Evolutionary conservation across 2,888 invertebrate genomes (phyloP).

Genomic region (Ophion ventricosus): DNA sequence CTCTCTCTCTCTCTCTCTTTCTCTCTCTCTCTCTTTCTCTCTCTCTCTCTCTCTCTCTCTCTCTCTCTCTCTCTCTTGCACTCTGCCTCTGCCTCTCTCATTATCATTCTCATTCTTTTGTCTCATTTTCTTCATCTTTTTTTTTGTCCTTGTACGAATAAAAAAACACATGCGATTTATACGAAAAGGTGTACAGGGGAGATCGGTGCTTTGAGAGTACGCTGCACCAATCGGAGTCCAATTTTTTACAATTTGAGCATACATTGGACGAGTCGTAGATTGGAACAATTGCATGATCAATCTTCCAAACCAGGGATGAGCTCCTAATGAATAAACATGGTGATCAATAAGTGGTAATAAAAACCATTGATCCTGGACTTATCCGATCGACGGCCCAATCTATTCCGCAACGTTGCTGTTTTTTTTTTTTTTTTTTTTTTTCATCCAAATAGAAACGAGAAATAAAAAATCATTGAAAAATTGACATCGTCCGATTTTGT

Average conservation of each 20-base stretch:
- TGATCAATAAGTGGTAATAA: no score
- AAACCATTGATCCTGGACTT: neutral
- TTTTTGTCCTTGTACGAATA: constrained; percentile 54
- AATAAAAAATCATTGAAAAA: neutral
- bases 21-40: constrained; percentile 20
- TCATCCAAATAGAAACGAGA: no score
- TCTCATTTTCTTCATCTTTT: constrained; percentile 37
- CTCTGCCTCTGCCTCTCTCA: neutral
- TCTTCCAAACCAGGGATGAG: neutral
- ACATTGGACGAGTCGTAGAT: neutral
- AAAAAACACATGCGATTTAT: constrained; percentile 46
- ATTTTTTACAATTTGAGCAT: neutral
- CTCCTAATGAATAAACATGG: no score
- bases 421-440: no score
- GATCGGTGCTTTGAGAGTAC: neutral
- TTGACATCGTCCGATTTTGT: no score
- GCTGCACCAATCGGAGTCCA: constrained; percentile 14
- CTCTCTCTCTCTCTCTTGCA: neutral
- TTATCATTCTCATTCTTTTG: constrained; percentile 35
- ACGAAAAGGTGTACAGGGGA: constrained; percentile 17
- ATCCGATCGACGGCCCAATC: neutral
- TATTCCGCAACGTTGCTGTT: no score
- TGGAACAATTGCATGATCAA: neutral
- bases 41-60: neutral
- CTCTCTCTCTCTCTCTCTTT: neutral